Conservation (phyloP, 2,113 vertebrate genomes). For the Cathartes aura region DNA sequence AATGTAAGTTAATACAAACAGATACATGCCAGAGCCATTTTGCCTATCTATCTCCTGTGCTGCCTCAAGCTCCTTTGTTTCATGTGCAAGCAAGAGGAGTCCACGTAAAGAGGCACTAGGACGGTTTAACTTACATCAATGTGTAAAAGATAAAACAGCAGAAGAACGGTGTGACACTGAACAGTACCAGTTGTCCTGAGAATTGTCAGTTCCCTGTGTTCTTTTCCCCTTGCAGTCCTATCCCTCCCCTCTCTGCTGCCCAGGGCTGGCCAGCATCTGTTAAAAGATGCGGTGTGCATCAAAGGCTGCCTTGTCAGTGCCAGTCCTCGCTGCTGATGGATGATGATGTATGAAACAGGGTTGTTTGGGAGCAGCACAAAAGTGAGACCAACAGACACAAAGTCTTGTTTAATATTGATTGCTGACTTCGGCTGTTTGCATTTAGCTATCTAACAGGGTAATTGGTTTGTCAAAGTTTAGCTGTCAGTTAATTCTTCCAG, state of each 20-base stretch:
- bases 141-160: neutral
- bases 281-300: slow-evolving; percentile 28
- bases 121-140: neutral
- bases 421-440: slow-evolving; percentile 63
- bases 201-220: neutral
- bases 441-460: slow-evolving; percentile 59
- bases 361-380: slow-evolving; percentile 49
- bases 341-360: slow-evolving; percentile 56
- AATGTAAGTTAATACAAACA: slow-evolving; percentile 52
- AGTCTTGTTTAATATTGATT: slow-evolving; percentile 66
- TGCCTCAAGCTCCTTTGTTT: neutral
- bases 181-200: neutral
- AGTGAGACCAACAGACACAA: slow-evolving; percentile 58
- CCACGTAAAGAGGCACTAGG: neutral
- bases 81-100: neutral
- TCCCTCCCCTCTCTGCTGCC: neutral
- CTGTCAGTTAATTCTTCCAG: slow-evolving; percentile 51
- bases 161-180: neutral
- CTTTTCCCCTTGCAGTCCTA: neutral
- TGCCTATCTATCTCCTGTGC: neutral
- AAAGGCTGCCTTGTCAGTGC: slow-evolving; percentile 56
- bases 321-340: slow-evolving; percentile 11
- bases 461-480: slow-evolving; percentile 65
- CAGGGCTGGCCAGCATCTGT: slow-evolving; percentile 25
- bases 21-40: neutral